Conservation (phyloP, 2,113 vertebrate genomes). For the Phainopepla nitens region DNA sequence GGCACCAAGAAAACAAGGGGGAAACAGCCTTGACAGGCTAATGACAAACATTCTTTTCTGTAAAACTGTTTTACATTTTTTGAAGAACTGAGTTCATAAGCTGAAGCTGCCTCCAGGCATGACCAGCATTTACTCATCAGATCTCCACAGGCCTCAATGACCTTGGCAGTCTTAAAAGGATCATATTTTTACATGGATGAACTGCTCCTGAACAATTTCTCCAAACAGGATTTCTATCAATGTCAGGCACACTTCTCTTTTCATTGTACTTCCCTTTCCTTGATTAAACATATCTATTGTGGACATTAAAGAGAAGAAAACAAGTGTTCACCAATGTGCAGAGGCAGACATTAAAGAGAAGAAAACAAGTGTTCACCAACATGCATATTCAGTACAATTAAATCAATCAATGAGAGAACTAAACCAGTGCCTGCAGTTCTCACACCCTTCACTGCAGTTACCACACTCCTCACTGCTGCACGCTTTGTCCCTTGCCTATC, state of each 20-base stretch:
- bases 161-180: slow-evolving; percentile 76
- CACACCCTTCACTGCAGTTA: neutral
- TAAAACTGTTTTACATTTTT: slow-evolving; percentile 51
- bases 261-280: slow-evolving; percentile 34
- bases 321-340: neutral
- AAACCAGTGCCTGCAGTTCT: neutral
- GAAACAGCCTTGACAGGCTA: slow-evolving; percentile 19
- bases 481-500: neutral
- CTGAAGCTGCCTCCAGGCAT: slow-evolving; percentile 52
- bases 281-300: slow-evolving; percentile 59
- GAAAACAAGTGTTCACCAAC: neutral
- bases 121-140: slow-evolving; percentile 72
- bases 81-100: slow-evolving; percentile 57
- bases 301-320: slow-evolving; percentile 42
- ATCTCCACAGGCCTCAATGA: slow-evolving; percentile 75
- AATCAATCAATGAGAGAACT: neutral
- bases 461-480: neutral
- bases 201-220: slow-evolving; percentile 65
- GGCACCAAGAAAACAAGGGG: neutral
- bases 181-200: slow-evolving; percentile 77
- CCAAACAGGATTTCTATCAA: slow-evolving; percentile 69
- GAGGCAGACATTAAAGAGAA: slow-evolving; percentile 48
- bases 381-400: neutral
- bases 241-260: slow-evolving; percentile 45
- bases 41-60: slow-evolving; percentile 38